These are phyloP conservation scores for Periophthalmus modestus DNA, from an alignment of 2,113 vertebrate species.

Conservation along the genomic window DNA sequence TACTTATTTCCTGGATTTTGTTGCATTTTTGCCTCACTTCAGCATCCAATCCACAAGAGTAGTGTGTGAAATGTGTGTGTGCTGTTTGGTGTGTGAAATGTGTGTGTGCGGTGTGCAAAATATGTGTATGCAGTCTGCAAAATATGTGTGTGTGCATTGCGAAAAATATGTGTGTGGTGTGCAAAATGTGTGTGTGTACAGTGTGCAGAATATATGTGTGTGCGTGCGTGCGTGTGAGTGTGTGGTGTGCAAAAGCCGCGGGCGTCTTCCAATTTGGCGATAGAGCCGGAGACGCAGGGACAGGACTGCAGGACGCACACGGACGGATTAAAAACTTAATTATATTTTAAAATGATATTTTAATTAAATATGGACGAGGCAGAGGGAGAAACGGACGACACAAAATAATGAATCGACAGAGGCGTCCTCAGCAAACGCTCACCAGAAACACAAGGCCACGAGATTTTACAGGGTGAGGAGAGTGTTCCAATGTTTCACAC, in stretches of 20 bases:
- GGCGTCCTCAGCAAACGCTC: not conserved
- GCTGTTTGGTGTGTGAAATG: not conserved
- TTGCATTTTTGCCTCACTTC: not conserved
- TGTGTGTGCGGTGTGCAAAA: not conserved
- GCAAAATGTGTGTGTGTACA: not conserved
- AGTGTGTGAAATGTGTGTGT: not conserved
- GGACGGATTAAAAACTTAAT: constrained; percentile 94
- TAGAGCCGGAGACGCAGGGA: constrained; percentile 18
- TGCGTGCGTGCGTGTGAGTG: not conserved
- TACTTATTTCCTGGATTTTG: not conserved
- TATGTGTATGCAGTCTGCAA: not conserved
- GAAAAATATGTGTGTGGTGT: not conserved
- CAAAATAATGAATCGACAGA: constrained; percentile 91
- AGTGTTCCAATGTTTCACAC: too few species aligned
- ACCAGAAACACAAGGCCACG: not conserved
- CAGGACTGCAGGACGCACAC: constrained; percentile 71
- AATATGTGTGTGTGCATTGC: not conserved
- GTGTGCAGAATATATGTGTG: not conserved
- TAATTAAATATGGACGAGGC: constrained; percentile 94
- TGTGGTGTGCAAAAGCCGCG: constrained; percentile 14
- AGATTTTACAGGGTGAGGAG: too few species aligned
- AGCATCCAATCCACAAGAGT: not conserved
- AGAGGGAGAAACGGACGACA: constrained; percentile 96
- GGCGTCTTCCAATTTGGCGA: constrained; percentile 59
- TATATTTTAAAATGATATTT: constrained; percentile 98